phyloP scores from a whole-genome alignment of 2,113 vertebrate species.

The Hystrix brachyura region DNA sequence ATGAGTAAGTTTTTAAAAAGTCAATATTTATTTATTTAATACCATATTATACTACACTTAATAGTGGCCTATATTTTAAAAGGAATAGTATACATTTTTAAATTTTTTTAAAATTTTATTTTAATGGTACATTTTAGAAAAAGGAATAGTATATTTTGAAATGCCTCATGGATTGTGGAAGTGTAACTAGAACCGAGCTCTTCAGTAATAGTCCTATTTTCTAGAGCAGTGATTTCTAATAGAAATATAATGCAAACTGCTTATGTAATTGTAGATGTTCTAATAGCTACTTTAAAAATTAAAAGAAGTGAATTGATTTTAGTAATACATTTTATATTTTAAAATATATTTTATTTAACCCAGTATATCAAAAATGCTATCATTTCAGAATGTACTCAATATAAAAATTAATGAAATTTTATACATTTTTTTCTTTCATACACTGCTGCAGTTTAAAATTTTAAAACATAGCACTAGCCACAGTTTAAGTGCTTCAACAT shows the following conservation, averaged over 20 bases:
- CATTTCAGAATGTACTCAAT: not conserved
- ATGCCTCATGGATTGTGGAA: not conserved
- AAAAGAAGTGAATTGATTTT: conserved; percentile 10
- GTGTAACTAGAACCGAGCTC: not conserved
- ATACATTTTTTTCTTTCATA: conserved; percentile 8
- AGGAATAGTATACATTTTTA: not conserved
- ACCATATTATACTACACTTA: not conserved
- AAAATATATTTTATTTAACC: conserved; percentile 10
- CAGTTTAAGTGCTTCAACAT: not conserved
- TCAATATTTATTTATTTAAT: not conserved
- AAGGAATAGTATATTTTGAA: conserved; percentile 40
- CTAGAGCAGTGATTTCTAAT: not conserved
- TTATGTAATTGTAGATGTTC: not conserved
- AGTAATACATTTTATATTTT: not conserved
- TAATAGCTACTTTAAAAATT: not conserved
- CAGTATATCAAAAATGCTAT: not conserved
- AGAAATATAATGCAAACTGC: not conserved
- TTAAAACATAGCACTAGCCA: not conserved
- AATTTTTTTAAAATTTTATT: too few relatives aligned
- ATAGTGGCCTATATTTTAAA: not conserved
- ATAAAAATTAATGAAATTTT: not conserved
- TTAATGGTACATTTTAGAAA: not conserved
- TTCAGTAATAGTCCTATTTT: not conserved
- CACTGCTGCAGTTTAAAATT: not conserved
- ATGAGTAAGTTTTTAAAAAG: not conserved